These are phyloP conservation scores for Branchipolynoe longqiensis DNA, from an alignment of 2,888 invertebrate genomes.

Conservation along the genomic window DNA sequence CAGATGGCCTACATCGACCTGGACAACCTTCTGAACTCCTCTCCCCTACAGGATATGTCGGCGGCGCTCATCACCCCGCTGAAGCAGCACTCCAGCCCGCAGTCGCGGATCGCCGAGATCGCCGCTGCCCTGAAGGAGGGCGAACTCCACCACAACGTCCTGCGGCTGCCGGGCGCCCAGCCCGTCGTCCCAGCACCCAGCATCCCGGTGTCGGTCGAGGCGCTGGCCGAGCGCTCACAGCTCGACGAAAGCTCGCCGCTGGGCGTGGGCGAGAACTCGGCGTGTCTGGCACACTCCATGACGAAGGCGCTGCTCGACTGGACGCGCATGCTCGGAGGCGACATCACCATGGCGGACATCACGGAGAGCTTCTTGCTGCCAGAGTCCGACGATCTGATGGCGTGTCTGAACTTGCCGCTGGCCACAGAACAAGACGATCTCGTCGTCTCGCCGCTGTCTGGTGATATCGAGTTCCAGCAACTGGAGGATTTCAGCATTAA, in stretches of 20 bases:
- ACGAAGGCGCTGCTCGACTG: slow-evolving; percentile 37
- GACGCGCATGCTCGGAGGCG: neutral
- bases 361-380: slow-evolving; percentile 58
- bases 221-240: neutral
- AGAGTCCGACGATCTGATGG: slow-evolving; percentile 7
- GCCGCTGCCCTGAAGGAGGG: slow-evolving; percentile 18
- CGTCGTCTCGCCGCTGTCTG: neutral
- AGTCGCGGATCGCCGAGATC: slow-evolving; percentile 37
- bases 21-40: neutral
- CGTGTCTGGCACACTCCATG: neutral
- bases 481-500: slow-evolving; percentile 56
- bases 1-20: neutral
- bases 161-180: neutral
- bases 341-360: slow-evolving; percentile 20
- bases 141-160: neutral
- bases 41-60: neutral
- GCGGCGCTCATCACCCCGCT: neutral
- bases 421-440: slow-evolving; percentile 6
- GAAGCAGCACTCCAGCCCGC: slow-evolving; percentile 13
- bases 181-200: neutral
- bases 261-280: too few relatives aligned
- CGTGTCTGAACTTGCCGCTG: neutral
- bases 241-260: too few relatives aligned
- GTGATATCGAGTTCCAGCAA: slow-evolving; percentile 59
- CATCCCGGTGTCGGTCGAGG: neutral